A percentile compares a stretch with the other conserved stretches of the same genome.
Evolutionary conservation across 30 jellyfish, hydroid and myxozoan species (phyloP).

Genomic region (Morbakka virulenta): DNA sequence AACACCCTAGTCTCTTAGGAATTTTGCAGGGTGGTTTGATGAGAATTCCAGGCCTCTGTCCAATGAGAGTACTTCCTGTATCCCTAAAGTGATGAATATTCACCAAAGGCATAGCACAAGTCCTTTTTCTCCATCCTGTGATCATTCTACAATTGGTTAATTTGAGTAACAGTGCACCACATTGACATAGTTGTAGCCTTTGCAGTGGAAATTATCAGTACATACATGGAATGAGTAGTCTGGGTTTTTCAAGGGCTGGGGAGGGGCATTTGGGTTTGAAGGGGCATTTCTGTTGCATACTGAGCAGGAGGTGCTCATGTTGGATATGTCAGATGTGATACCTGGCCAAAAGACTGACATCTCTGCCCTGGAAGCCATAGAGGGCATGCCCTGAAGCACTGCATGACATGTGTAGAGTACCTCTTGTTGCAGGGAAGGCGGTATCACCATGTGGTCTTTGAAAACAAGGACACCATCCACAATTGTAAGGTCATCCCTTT

Average conservation of each 20-base stretch:
- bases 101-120: too few relatives aligned
- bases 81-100: too few relatives aligned
- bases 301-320: not conserved
- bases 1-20: too few relatives aligned
- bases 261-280: not conserved
- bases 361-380: not conserved
- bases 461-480: conserved; percentile 11
- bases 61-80: too few relatives aligned
- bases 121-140: too few relatives aligned
- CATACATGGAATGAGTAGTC: not conserved
- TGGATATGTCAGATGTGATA: not conserved
- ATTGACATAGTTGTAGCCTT: not conserved
- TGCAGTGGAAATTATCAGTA: not conserved
- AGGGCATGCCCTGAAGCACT: too few relatives aligned
- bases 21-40: too few relatives aligned
- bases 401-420: too few relatives aligned
- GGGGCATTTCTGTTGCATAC: not conserved
- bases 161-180: not conserved
- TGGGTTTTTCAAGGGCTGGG: not conserved
- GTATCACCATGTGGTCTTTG: not conserved
- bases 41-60: too few relatives aligned
- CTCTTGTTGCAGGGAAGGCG: too few relatives aligned
- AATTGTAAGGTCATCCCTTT: not conserved
- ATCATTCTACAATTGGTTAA: too few relatives aligned
- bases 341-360: not conserved